phyloP scores from a whole-genome alignment of 1,140 invertebrate genomes.

The Drosophila burlai region DNA sequence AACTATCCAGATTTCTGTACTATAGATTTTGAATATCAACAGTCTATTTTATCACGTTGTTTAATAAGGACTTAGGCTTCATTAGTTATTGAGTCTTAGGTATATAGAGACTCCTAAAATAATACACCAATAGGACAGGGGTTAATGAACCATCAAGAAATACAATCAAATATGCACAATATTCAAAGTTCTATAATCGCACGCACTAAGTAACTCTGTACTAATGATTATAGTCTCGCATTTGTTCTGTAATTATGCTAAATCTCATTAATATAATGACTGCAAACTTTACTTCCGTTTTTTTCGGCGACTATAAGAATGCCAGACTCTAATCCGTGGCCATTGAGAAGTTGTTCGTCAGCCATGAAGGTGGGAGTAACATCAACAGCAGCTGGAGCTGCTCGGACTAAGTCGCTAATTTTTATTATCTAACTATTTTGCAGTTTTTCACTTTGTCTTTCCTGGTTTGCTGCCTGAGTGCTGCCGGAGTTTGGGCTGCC shows the following conservation, averaged over 20 bases:
- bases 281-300: slow-evolving; percentile 51
- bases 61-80: background rate
- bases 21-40: background rate
- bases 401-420: background rate
- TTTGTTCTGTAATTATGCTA: slow-evolving; percentile 47
- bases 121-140: background rate
- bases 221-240: slow-evolving; percentile 49
- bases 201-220: slow-evolving; percentile 14
- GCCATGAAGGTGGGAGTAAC: slow-evolving; percentile 59
- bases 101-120: background rate
- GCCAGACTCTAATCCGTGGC: slow-evolving; percentile 14
- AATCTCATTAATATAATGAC: slow-evolving; percentile 65
- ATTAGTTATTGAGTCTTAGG: background rate
- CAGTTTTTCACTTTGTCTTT: slow-evolving; percentile 24
- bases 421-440: background rate
- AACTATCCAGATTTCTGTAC: background rate
- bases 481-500: slow-evolving; percentile 19
- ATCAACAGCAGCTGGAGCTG: background rate
- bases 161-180: slow-evolving; percentile 5
- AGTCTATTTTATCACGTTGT: background rate
- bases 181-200: slow-evolving; percentile 13
- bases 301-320: slow-evolving; percentile 26
- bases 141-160: slow-evolving; percentile 12
- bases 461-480: slow-evolving; percentile 32
- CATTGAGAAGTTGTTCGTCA: slow-evolving; percentile 35